Conservation (phyloP, 1,140 invertebrate species). For the Drosophila ohnishii region DNA sequence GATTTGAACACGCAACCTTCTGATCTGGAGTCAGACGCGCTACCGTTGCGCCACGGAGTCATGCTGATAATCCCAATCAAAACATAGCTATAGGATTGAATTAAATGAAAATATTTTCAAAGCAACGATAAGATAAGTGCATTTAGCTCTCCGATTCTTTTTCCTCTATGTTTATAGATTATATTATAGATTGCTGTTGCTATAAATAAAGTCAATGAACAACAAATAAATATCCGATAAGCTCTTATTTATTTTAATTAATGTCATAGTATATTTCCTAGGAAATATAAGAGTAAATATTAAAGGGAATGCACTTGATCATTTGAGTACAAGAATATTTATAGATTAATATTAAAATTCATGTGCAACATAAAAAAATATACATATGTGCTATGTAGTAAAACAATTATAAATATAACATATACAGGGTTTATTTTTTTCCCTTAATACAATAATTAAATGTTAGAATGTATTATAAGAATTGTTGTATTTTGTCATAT, state of each 20-base stretch:
- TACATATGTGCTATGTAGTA: no score
- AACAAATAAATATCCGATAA: not conserved
- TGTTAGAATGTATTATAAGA: no score
- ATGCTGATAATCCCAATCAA: not conserved
- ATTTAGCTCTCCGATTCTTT: not conserved
- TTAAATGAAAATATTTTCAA: not conserved
- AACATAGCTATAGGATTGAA: not conserved
- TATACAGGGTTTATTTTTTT: no score
- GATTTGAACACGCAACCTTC: conserved; percentile 99
- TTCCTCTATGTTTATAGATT: not conserved
- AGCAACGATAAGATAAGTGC: conserved; percentile 26
- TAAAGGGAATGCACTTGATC: not conserved
- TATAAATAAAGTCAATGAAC: not conserved
- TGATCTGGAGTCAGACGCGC: conserved; percentile 99
- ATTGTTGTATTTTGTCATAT: no score
- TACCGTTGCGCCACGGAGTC: conserved; percentile 98
- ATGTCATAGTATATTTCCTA: not conserved
- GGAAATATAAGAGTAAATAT: conserved; percentile 1
- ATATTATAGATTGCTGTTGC: not conserved
- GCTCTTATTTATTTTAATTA: conserved; percentile 4
- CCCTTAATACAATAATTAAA: no score
- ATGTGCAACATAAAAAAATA: no score
- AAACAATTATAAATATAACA: no score
- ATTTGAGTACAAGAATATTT: not conserved
- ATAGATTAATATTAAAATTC: not conserved